Evolutionary conservation across 2,113 vertebrate genomes (phyloP).

Genomic region (Salvelinus namaycush): DNA sequence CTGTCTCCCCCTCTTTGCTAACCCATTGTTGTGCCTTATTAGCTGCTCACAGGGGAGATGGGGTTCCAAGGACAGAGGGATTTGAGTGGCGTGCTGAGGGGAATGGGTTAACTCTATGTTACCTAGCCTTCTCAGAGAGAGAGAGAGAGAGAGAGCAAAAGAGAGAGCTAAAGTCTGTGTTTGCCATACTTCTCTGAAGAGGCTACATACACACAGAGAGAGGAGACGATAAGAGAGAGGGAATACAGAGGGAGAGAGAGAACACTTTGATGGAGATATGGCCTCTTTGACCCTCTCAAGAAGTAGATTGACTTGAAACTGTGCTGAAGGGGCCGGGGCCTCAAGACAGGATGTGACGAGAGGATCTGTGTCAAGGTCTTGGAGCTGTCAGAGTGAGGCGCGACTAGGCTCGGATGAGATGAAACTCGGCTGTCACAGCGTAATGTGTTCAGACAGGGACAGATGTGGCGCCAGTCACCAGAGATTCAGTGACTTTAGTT

Average conservation of each 20-base stretch:
- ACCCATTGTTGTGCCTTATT: neutral
- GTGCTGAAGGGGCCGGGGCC: constrained; percentile 5
- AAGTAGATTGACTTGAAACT: neutral
- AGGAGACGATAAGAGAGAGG: neutral
- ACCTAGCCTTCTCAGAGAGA: neutral
- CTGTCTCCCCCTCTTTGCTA: neutral
- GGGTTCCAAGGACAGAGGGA: constrained; percentile 1
- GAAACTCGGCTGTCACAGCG: constrained; percentile 22
- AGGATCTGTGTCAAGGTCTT: constrained; percentile 23
- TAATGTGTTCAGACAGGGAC: constrained; percentile 57
- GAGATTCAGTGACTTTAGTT: constrained; percentile 45
- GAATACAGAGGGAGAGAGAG: neutral
- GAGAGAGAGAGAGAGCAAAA: too few relatives aligned
- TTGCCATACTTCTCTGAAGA: too few relatives aligned
- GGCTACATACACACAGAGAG: too few relatives aligned
- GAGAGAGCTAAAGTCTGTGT: too few relatives aligned
- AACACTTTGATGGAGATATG: neutral
- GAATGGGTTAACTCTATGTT: constrained; percentile 8
- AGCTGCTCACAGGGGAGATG: neutral
- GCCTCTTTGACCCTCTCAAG: constrained; percentile 11
- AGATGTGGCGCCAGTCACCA: constrained; percentile 46
- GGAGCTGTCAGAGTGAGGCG: constrained; percentile 24
- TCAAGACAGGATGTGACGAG: constrained; percentile 37
- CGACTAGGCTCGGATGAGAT: constrained; percentile 35
- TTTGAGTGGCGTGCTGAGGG: constrained; percentile 21